Evolutionary conservation across 2,113 vertebrate species (phyloP).

Genomic region (Myrmecophaga tridactyla): DNA sequence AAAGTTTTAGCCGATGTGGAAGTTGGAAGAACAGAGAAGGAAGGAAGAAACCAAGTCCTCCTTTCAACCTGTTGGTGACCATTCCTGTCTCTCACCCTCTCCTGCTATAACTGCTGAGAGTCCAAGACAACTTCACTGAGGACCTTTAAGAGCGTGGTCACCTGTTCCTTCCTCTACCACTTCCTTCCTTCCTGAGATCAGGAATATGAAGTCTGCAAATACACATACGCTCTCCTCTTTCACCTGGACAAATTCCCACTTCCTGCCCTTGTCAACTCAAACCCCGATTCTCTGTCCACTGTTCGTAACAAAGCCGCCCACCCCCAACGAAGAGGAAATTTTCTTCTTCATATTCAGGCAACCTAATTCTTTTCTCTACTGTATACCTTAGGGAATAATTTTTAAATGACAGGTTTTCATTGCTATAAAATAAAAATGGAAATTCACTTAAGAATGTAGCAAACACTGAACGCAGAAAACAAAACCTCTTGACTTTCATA

Average conservation of each 20-base stretch:
- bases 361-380: neutral
- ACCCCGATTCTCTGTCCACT: neutral
- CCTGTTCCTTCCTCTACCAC: neutral
- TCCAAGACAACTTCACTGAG: neutral
- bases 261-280: neutral
- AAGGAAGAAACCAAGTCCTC: neutral
- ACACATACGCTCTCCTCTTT: neutral
- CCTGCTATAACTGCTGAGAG: neutral
- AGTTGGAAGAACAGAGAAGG: neutral
- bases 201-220: neutral
- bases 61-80: neutral
- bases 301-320: neutral
- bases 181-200: neutral
- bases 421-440: neutral
- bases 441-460: neutral
- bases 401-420: neutral
- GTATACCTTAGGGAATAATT: neutral
- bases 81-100: neutral
- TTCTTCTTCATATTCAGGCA: neutral
- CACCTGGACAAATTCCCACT: neutral
- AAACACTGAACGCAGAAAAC: neutral
- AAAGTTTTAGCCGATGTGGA: neutral
- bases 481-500: constrained; percentile 11
- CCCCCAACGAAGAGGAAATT: neutral
- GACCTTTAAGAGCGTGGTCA: neutral